phyloP scores from a whole-genome alignment of 92 coral and sea anemone genomes.

The Epizoanthus illoricatus region DNA sequence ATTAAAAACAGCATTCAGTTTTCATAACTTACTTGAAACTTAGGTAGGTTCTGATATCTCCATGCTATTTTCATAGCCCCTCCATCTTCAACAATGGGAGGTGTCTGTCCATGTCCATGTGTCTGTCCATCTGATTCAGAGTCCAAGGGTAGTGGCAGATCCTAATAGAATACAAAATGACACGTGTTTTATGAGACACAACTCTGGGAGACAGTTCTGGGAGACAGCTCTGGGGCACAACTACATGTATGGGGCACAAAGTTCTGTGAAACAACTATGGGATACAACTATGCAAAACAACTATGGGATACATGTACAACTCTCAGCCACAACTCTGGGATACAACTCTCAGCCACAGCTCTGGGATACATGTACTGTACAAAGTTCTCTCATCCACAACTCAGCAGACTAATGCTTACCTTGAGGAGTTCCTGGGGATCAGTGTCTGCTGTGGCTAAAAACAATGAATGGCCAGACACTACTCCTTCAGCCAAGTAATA shows the following conservation, averaged over 20 bases:
- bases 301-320: too few species aligned
- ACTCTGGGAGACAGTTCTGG: too few species aligned
- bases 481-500: conserved; percentile 98
- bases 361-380: too few species aligned
- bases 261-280: too few species aligned
- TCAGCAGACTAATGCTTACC: conserved; percentile 56
- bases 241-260: too few species aligned
- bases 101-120: conserved; percentile 9
- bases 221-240: too few species aligned
- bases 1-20: background rate
- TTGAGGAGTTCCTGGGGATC: conserved; percentile 75
- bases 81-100: conserved; percentile 22
- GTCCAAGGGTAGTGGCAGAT: conserved; percentile 50
- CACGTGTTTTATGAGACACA: background rate
- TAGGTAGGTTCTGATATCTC: conserved; percentile 90
- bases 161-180: conserved; percentile 30
- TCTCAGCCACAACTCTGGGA: too few species aligned
- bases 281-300: too few species aligned
- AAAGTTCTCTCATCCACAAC: background rate
- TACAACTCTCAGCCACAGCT: too few species aligned
- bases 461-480: conserved; percentile 79
- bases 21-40: conserved; percentile 60
- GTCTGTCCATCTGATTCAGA: background rate
- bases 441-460: conserved; percentile 84
- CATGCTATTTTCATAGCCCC: conserved; percentile 92